Evolutionary conservation across 2,888 invertebrate species (phyloP).

Genomic region (Amblyjoppa fuscipennis): DNA sequence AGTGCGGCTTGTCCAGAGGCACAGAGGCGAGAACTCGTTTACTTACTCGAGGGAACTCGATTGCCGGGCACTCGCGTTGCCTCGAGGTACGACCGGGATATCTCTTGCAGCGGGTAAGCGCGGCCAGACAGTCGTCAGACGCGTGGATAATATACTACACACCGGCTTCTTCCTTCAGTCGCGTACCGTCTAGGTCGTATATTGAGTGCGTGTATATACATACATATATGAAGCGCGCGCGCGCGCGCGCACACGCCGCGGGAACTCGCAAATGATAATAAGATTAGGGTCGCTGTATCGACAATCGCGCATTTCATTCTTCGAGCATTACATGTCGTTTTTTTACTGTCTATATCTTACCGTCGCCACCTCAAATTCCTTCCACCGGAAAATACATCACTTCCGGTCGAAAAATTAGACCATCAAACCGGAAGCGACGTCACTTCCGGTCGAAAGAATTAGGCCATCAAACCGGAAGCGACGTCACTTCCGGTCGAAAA

Average conservation of each 20-base stretch:
- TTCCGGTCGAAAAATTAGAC: no score
- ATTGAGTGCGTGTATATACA: slow-evolving; percentile 8
- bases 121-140: slow-evolving; percentile 64
- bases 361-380: not conserved
- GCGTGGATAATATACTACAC: slow-evolving; percentile 57
- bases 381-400: not conserved
- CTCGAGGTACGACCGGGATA: slow-evolving; percentile 55
- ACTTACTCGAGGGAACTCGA: slow-evolving; percentile 32
- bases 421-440: no score
- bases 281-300: slow-evolving; percentile 47
- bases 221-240: no score
- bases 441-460: no score
- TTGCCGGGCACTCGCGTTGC: slow-evolving; percentile 40
- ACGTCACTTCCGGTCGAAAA: no score
- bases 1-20: not conserved
- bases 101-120: slow-evolving; percentile 32
- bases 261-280: slow-evolving; percentile 40
- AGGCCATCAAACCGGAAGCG: no score
- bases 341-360: not conserved
- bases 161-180: slow-evolving; percentile 57
- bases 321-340: not conserved
- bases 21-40: slow-evolving; percentile 21
- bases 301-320: slow-evolving; percentile 2
- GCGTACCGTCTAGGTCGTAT: slow-evolving; percentile 28
- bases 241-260: not conserved